phyloP scores from a whole-genome alignment of 2,113 vertebrate species.

The Eleginops maclovinus region DNA sequence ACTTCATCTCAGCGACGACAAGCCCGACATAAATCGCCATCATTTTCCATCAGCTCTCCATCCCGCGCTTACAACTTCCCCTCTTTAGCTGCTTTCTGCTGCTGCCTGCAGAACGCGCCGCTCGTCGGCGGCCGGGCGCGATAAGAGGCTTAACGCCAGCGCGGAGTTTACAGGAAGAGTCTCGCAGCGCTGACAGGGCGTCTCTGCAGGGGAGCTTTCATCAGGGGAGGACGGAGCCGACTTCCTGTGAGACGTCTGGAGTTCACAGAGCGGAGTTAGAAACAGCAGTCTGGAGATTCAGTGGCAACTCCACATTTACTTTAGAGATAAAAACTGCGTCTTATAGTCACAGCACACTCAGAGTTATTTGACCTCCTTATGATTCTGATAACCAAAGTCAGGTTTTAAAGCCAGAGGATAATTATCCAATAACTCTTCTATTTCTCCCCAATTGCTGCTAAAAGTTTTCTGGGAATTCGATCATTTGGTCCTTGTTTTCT shows the following conservation, averaged over 20 bases:
- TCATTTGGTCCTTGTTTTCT: too few species aligned
- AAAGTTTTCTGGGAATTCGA: too few species aligned
- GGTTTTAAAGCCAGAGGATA: too few species aligned
- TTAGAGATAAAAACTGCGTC: neutral
- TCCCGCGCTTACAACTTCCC: slow-evolving; percentile 49
- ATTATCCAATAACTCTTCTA: too few species aligned
- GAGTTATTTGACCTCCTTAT: neutral
- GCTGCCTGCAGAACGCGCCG: slow-evolving; percentile 36
- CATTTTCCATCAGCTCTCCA: slow-evolving; percentile 32
- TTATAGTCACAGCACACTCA: neutral
- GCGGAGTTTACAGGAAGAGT: slow-evolving; percentile 2
- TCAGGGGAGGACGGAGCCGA: slow-evolving; percentile 2
- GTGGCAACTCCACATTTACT: neutral
- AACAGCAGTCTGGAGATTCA: neutral
- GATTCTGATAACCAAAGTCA: neutral
- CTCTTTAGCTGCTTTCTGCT: slow-evolving; percentile 43
- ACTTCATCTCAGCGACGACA: slow-evolving; percentile 25
- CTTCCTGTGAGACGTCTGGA: neutral
- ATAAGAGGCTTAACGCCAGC: slow-evolving; percentile 51
- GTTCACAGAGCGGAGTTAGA: neutral
- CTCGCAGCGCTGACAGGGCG: slow-evolving; percentile 28
- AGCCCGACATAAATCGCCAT: slow-evolving; percentile 23
- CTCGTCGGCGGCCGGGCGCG: slow-evolving; percentile 5
- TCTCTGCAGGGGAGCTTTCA: slow-evolving; percentile 36
- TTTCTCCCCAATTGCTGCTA: too few species aligned